These are phyloP conservation scores for Molossus alvarezi DNA, from an alignment of 2,797 vertebrate genomes.

Conservation along the genomic window DNA sequence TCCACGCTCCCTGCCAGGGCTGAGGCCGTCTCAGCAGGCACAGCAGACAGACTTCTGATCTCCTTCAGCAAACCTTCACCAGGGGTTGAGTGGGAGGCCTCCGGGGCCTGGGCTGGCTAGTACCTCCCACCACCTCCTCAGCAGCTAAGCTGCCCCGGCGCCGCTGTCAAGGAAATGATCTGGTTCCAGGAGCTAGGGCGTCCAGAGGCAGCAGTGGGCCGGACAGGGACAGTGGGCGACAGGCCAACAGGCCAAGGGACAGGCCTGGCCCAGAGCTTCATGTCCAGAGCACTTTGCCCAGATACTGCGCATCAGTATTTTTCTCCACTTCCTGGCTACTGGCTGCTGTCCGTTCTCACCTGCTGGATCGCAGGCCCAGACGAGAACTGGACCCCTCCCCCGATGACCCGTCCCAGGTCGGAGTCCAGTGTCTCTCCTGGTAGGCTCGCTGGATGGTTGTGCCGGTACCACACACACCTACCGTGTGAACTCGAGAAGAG, in stretches of 20 bases:
- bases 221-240: not conserved
- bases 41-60: not conserved
- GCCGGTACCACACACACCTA: accelerated
- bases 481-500: not conserved
- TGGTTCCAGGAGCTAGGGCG: not conserved
- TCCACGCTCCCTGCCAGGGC: not conserved
- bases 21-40: accelerated
- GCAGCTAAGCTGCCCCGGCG: not conserved
- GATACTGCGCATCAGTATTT: not conserved
- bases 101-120: too few species aligned
- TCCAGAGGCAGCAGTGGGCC: accelerated
- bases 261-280: not conserved
- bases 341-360: not conserved
- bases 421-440: not conserved
- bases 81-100: not conserved
- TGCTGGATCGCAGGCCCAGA: not conserved
- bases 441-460: not conserved
- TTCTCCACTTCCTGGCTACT: not conserved
- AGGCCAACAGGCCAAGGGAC: not conserved
- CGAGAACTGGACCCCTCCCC: too few species aligned
- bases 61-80: not conserved
- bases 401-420: accelerated
- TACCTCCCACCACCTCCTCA: not conserved
- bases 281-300: not conserved
- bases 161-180: not conserved